Evolutionary conservation across 2,888 invertebrate genomes (phyloP).

Genomic region (Hyposoter didymator): DNA sequence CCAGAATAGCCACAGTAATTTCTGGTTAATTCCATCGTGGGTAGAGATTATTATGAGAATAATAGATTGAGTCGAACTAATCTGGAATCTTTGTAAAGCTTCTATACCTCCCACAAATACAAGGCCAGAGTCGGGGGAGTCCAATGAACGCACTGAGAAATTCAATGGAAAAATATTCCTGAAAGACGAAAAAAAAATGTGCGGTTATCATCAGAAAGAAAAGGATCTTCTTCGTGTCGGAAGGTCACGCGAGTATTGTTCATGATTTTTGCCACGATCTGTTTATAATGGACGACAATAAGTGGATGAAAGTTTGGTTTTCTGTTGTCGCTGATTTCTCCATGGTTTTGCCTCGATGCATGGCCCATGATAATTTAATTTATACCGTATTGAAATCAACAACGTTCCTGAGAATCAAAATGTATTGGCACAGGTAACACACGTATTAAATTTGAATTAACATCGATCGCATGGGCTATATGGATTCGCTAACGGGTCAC

Average conservation of each 20-base stretch:
- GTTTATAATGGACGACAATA: neutral
- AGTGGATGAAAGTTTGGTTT: neutral
- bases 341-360: neutral
- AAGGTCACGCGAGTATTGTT: neutral
- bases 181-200: neutral
- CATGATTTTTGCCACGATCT: neutral
- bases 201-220: neutral
- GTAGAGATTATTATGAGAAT: slow-evolving; percentile 17
- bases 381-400: neutral
- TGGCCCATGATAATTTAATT: neutral
- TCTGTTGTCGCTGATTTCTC: neutral
- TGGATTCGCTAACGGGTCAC: slow-evolving; percentile 19
- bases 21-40: slow-evolving; percentile 16
- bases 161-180: neutral
- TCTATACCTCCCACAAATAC: neutral
- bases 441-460: slow-evolving; percentile 47
- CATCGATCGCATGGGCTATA: slow-evolving; percentile 20
- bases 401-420: neutral
- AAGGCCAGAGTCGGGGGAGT: slow-evolving; percentile 7
- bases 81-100: slow-evolving; percentile 18
- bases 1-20: neutral
- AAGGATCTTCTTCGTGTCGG: neutral
- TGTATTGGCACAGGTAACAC: neutral
- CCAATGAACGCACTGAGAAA: neutral
- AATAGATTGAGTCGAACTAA: slow-evolving; percentile 19